phyloP scores from a whole-genome alignment of 2,797 vertebrate genomes.

The Schizopygopsis pylzovi region DNA sequence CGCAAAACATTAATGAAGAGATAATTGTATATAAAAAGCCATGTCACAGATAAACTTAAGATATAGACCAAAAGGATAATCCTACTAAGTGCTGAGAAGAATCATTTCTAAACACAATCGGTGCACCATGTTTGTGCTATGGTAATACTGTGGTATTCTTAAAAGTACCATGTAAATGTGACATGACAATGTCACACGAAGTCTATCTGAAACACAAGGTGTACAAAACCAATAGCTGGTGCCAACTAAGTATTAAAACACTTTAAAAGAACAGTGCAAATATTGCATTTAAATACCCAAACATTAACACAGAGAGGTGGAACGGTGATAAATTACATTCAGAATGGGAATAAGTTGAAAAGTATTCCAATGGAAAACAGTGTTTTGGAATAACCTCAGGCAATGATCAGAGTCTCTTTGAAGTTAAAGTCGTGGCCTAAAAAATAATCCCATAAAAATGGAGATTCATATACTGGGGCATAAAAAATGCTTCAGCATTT shows the following conservation, averaged over 20 bases:
- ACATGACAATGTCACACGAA: background rate
- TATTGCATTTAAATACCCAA: conserved; percentile 12
- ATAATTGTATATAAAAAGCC: background rate
- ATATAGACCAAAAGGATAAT: background rate
- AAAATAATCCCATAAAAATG: conserved; percentile 75
- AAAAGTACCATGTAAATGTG: background rate
- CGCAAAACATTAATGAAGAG: background rate
- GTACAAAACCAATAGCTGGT: background rate
- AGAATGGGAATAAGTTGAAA: conserved; percentile 12
- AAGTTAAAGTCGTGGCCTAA: conserved; percentile 73
- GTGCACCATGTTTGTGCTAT: background rate
- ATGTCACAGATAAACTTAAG: too few relatives aligned
- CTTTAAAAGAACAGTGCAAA: background rate
- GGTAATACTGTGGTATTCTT: background rate
- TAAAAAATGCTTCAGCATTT: conserved; percentile 73
- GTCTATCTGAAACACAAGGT: background rate
- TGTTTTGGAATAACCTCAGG: conserved; percentile 64
- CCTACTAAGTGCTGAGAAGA: background rate
- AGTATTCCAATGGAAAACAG: conserved; percentile 12
- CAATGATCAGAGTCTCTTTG: conserved; percentile 73
- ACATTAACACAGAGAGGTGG: background rate
- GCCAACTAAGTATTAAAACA: background rate
- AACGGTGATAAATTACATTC: conserved; percentile 43
- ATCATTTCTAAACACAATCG: background rate
- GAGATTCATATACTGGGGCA: conserved; percentile 75